phyloP scores from a whole-genome alignment of 2,888 invertebrate species.

The Spisula subtruncata region DNA sequence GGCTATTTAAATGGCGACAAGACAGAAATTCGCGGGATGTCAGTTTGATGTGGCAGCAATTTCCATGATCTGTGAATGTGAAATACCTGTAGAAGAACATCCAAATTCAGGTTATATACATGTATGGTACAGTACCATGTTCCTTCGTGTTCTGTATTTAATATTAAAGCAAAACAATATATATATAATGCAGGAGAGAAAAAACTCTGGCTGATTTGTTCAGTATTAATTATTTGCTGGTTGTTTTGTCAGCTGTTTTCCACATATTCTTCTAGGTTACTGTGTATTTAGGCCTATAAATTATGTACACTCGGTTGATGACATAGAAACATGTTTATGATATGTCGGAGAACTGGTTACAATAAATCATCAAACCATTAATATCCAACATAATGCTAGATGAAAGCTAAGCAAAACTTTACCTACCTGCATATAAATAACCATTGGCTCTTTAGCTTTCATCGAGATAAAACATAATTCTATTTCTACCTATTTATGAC shows the following conservation, averaged over 20 bases:
- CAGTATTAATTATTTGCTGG: not conserved
- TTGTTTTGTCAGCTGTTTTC: conserved; percentile 26
- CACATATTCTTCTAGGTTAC: not conserved
- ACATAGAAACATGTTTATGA: not conserved
- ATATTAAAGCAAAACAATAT: conserved; percentile 25
- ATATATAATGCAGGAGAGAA: not conserved
- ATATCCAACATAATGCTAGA: too few relatives aligned
- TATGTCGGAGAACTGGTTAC: not conserved
- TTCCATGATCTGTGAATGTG: too few relatives aligned
- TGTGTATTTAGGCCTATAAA: conserved; percentile 12
- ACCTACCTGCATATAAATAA: too few relatives aligned
- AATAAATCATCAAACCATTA: not conserved
- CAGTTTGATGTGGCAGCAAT: too few relatives aligned
- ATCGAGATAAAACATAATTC: too few relatives aligned
- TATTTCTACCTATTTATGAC: too few relatives aligned
- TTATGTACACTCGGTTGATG: not conserved
- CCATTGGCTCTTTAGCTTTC: too few relatives aligned
- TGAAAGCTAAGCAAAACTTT: too few relatives aligned
- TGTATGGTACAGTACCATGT: not conserved
- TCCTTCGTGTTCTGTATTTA: not conserved
- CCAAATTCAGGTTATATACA: not conserved
- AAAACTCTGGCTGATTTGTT: not conserved
- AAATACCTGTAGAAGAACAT: not conserved
- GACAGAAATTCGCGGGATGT: too few relatives aligned
- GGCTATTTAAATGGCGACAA: too few relatives aligned